phyloP scores from a whole-genome alignment of 37 sponge, comb jelly and placozoan species.

The Trichoplax adhaerens region DNA sequence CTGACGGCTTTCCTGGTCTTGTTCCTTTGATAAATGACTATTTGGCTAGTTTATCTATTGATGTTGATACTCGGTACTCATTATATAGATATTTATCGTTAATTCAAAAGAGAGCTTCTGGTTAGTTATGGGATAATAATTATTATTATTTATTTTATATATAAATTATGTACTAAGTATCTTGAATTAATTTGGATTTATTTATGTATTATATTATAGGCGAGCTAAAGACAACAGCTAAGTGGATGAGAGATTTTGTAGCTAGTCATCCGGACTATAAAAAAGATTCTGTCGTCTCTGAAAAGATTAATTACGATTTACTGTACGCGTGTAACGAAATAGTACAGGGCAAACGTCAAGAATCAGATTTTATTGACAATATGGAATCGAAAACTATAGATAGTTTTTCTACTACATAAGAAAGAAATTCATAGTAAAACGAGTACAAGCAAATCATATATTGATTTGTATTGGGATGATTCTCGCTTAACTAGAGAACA shows the following conservation, averaged over 20 bases:
- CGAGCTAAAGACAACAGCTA: conserved; percentile 72
- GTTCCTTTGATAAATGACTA: conserved; percentile 69
- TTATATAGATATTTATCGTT: conserved; percentile 39
- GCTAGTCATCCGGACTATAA: conserved; percentile 67
- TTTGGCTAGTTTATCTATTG: conserved; percentile 52
- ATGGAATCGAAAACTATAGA: too few species aligned
- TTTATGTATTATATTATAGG: conserved; percentile 25
- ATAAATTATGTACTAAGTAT: neutral
- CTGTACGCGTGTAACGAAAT: conserved; percentile 15
- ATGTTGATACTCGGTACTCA: conserved; percentile 64
- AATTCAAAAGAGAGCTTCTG: conserved; percentile 60
- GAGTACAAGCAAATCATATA: too few species aligned
- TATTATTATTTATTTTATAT: neutral
- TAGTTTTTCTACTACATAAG: too few species aligned
- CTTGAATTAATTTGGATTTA: neutral
- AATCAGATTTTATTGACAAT: too few species aligned
- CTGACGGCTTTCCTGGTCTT: conserved; percentile 68
- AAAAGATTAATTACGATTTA: conserved; percentile 60
- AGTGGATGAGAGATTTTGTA: conserved; percentile 71
- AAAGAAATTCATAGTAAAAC: too few species aligned
- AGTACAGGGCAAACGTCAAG: conserved; percentile 6
- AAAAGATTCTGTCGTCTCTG: conserved; percentile 80
- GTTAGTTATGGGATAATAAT: conserved; percentile 13
- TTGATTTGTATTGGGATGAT: too few species aligned
- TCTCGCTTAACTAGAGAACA: too few species aligned